These are phyloP conservation scores for Gyps fulvus DNA, from an alignment of 2,113 vertebrate genomes.

Conservation along the genomic window DNA sequence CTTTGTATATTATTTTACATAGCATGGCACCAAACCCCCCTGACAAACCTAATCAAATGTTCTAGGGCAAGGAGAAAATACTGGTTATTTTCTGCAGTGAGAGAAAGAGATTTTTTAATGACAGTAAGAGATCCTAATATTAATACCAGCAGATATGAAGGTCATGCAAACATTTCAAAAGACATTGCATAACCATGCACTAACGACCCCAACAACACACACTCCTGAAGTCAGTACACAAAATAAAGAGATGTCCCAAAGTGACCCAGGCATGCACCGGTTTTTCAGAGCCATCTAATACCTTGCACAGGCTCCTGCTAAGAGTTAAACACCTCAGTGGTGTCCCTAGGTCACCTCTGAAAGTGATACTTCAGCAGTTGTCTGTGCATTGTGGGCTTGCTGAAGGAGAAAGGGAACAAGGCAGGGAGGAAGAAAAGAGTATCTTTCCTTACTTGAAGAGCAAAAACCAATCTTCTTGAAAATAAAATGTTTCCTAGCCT, in stretches of 20 bases:
- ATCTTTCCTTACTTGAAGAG: background rate
- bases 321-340: too few species aligned
- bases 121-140: background rate
- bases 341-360: background rate
- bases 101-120: background rate
- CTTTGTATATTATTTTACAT: background rate
- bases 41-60: background rate
- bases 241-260: background rate
- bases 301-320: background rate
- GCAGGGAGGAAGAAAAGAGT: background rate
- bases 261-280: rapidly evolving
- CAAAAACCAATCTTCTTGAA: background rate
- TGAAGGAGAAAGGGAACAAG: background rate
- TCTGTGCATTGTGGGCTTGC: background rate
- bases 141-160: background rate
- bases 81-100: background rate
- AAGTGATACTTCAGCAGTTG: background rate
- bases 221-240: rapidly evolving
- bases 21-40: rapidly evolving
- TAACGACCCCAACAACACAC: background rate
- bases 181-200: background rate
- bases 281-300: background rate
- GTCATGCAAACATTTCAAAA: background rate
- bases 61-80: background rate
- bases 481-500: background rate